Percentiles rank a stretch among this genome's conserved stretches.
Evolutionary conservation across 2,888 invertebrate species (phyloP).

Genomic region (Sarcophaga rosellei): DNA sequence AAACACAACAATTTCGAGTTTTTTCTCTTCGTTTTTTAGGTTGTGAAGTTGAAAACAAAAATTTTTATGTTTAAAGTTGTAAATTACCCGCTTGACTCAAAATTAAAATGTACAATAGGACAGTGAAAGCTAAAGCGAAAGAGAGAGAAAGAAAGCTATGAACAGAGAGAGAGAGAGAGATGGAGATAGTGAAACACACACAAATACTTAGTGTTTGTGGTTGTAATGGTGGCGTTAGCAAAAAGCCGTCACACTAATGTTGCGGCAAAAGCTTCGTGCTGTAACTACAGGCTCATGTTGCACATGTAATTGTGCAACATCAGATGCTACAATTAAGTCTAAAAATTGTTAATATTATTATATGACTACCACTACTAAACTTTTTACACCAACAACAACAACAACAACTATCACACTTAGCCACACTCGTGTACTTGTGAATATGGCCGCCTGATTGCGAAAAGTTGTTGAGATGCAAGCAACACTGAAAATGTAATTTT

Average conservation of each 20-base stretch:
- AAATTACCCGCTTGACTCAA: constrained; percentile 67
- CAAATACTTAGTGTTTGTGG: constrained; percentile 45
- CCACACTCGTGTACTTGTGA: no score
- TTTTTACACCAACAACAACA: neutral
- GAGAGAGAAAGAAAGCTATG: neutral
- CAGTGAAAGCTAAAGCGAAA: neutral
- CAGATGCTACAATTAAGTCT: constrained; percentile 54
- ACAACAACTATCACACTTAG: neutral
- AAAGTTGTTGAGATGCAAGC: neutral
- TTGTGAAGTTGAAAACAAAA: constrained; percentile 38
- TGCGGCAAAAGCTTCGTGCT: neutral
- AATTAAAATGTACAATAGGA: constrained; percentile 60
- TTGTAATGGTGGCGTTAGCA: constrained; percentile 3
- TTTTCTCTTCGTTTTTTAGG: neutral
- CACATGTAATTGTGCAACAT: constrained; percentile 39
- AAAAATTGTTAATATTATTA: constrained; percentile 51
- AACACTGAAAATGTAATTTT: neutral
- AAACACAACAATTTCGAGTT: constrained; percentile 33
- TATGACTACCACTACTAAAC: constrained; percentile 12
- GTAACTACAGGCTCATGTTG: neutral
- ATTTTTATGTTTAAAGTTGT: constrained; percentile 62
- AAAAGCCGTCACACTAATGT: neutral
- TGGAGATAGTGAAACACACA: neutral
- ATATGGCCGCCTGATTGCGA: neutral
- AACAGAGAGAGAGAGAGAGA: neutral